Conservation (phyloP, 2,113 vertebrate genomes). For the Pteropus alecto region DNA sequence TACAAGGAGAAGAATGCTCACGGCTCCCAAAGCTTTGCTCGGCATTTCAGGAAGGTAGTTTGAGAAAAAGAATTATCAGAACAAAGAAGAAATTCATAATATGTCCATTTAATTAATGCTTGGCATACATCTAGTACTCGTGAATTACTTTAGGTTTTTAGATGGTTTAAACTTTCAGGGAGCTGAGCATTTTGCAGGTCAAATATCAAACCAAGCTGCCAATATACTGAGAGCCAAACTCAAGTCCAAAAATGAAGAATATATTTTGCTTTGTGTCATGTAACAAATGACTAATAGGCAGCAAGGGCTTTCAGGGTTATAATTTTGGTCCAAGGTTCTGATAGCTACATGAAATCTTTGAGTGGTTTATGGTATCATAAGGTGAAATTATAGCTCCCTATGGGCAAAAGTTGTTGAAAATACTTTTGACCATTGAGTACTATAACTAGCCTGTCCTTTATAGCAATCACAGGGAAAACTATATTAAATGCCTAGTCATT, state of each 20-base stretch:
- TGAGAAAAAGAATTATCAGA: conserved; percentile 50
- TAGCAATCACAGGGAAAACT: conserved; percentile 64
- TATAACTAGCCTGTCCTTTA: conserved; percentile 47
- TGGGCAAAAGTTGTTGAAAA: conserved; percentile 73
- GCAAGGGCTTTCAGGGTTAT: conserved; percentile 56
- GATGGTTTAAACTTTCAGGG: conserved; percentile 28
- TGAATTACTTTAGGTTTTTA: conserved; percentile 32
- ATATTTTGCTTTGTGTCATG: conserved; percentile 55
- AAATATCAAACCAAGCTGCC: conserved; percentile 43
- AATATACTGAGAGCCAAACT: conserved; percentile 18
- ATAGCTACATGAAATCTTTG: conserved; percentile 67
- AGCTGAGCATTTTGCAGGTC: conserved; percentile 12
- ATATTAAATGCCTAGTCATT: conserved; percentile 61
- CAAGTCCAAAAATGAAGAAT: conserved; percentile 46
- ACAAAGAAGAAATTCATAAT: conserved; percentile 21
- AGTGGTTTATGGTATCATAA: conserved; percentile 70
- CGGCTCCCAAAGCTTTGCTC: neutral
- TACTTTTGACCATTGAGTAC: conserved; percentile 56
- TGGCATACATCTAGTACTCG: neutral
- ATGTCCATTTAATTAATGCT: conserved; percentile 30
- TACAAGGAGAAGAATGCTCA: neutral
- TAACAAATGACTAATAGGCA: conserved; percentile 57
- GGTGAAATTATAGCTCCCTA: conserved; percentile 61
- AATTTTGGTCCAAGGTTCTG: conserved; percentile 67
- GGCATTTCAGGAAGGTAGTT: neutral